Evolutionary conservation across 2,797 vertebrate genomes (phyloP).

Genomic region (Toxotes lorentzi): DNA sequence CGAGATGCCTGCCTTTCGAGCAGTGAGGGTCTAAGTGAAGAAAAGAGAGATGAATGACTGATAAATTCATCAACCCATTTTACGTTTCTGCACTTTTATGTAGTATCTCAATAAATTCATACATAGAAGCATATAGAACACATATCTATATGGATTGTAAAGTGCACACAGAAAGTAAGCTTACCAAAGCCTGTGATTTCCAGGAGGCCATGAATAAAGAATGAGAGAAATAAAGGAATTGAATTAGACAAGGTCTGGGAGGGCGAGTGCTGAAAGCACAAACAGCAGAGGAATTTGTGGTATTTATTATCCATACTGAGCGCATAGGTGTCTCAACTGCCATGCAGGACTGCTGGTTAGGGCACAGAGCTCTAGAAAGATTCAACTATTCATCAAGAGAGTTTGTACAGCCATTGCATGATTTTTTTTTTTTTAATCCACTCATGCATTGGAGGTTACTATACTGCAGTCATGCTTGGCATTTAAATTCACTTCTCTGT

Average conservation of each 20-base stretch:
- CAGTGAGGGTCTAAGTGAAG: conserved; percentile 91
- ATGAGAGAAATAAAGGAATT: conserved; percentile 71
- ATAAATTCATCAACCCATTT: conserved; percentile 38
- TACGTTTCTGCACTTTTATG: conserved; percentile 19
- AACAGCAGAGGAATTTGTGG: conserved; percentile 64
- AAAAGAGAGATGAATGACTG: conserved; percentile 19
- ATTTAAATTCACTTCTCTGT: conserved; percentile 73
- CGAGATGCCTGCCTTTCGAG: conserved; percentile 98
- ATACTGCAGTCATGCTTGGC: conserved; percentile 86
- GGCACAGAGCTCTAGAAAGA: conserved; percentile 71
- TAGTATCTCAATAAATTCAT: conserved; percentile 13
- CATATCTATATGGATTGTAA: conserved; percentile 2
- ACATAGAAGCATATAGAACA: not conserved
- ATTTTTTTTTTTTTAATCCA: conserved; percentile 63
- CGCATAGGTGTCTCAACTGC: conserved; percentile 77
- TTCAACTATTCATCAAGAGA: conserved; percentile 69
- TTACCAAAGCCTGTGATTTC: conserved; percentile 92
- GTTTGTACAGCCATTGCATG: conserved; percentile 73
- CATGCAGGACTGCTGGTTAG: conserved; percentile 85
- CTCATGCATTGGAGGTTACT: conserved; percentile 83
- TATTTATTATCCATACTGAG: conserved; percentile 71
- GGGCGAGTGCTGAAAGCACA: conserved; percentile 54
- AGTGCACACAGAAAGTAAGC: conserved; percentile 29
- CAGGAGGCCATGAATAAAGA: conserved; percentile 71
- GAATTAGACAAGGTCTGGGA: conserved; percentile 69